Conservation (phyloP, 2,113 vertebrate genomes). For the Beaufortia kweichowensis region DNA sequence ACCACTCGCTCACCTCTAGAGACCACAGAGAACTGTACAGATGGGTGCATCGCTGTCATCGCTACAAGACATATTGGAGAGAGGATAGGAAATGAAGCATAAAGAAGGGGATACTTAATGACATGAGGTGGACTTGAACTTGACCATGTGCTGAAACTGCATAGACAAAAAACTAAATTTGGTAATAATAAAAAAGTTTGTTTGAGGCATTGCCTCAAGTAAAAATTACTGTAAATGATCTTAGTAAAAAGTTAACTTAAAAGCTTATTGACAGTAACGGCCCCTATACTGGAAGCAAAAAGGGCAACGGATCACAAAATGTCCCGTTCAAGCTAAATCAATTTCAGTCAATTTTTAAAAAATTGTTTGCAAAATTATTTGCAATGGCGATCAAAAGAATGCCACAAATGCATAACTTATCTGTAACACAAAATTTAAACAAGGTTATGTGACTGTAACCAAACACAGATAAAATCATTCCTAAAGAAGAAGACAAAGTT, state of each 20-base stretch:
- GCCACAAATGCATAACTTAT: not conserved
- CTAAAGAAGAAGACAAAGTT: slow-evolving; percentile 6
- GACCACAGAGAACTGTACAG: slow-evolving; percentile 30
- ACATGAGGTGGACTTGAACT: not conserved
- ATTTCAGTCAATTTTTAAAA: not conserved
- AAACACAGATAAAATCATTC: slow-evolving; percentile 15
- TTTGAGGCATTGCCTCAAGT: no score
- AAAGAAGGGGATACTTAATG: not conserved
- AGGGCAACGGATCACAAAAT: not conserved
- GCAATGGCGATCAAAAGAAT: not conserved
- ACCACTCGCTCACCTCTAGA: slow-evolving; percentile 42
- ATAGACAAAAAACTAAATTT: no score
- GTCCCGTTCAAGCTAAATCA: not conserved
- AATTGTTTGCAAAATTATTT: not conserved
- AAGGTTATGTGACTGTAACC: not conserved
- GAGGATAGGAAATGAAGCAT: slow-evolving; percentile 12
- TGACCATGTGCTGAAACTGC: no score
- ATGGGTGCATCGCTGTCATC: slow-evolving; percentile 24
- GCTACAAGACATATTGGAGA: not conserved
- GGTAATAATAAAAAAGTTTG: not conserved
- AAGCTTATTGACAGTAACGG: no score
- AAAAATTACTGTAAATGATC: no score
- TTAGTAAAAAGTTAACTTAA: no score
- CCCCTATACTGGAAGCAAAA: not conserved
- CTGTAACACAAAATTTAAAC: not conserved